Base-by-base conservation (phyloP, 2,113 vertebrate genomes). In the Brachypteracias leptosomus region DNA sequence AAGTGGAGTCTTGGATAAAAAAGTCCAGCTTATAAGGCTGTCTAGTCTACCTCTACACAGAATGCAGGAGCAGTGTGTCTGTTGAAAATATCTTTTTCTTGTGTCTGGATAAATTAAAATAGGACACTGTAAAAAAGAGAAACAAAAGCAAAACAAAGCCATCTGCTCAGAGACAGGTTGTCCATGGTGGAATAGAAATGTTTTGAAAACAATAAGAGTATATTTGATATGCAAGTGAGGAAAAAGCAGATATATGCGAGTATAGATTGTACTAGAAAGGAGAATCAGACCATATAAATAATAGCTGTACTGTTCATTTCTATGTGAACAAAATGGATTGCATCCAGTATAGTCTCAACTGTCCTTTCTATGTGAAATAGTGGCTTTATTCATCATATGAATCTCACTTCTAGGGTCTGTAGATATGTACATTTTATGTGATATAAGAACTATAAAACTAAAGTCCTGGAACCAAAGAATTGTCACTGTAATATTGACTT, bases 81-180 rank as follows among this genome's bases (percentile, higher is more conserved):
- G 4, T 28, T 70, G 36, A 47, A 73, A 59, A 9, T 2, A 8
- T 0, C 2, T 26, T 54, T 76, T 1, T 8, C 5, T 73, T 54
- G 3, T 73, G 21, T 42, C 24, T 62, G 24, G 7, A 57, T 4
- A 66, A 78, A 57, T 70, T 62, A 46, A 83, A 83, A 35, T 11
- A 67, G 6, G 13, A 9, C 8, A 51, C 33, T 7, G 3, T 18
- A 36, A 55, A 76, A 49, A 35, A 42, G 13, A 1, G 51, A 85
- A 16, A 40, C 84, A 57, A 28, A 4, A 13, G 46, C 38, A 29
- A 24, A 26, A 57, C 31, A 33, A 57, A 42, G 9, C 4, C 33
- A 82, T 4, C 28, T 52, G 9, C 11, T 31, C n/a, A 51, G 54
- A 77, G n/a, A 29, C 3, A 59, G 14, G 52, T 31, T 42, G 7